Base-by-base conservation (phyloP, 2,888 invertebrate genomes). In the Salticus scenicus region DNA sequence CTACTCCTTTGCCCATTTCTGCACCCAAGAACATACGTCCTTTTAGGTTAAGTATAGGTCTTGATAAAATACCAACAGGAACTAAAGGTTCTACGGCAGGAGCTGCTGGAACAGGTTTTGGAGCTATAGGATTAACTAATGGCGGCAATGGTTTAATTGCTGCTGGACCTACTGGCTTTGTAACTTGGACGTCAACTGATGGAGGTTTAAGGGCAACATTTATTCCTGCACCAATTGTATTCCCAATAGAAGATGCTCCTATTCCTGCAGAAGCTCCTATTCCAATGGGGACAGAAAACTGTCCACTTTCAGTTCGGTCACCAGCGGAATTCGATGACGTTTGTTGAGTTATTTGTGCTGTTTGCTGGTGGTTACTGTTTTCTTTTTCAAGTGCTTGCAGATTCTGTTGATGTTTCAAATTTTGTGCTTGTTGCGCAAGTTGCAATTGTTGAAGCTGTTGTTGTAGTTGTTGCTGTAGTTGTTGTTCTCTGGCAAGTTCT, bases 11-110 rank as follows among this genome's bases (percentile, higher is more conserved):
- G 0, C 84, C 84, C 24, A 74, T 31, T 66, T 85, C 84, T 17
- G 79, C 79, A 24, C 84, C 84, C 37, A 85, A 79, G 63, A 85
- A 79, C 41, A 85, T n/a, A 17, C 79, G 73, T 14, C 84, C 79
- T 31, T 79, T 85, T 5, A 85, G 47, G 41, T 85, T 85, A 0
- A 85, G 51, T 1, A 79, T 57, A 1, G 84, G 78, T 37, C 51
- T 79, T 8, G 84, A 74, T 14, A 85, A 47, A 63, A 84, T 51
- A 0, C 78, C 70, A 10, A 78, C 4, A 7, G 84, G 84, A 27
- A 85, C 70, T 31, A 85, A 57, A 7, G 51, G 70, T 30, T 73
- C 72, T 41, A 20, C 37, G 0, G 31, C 72, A 20, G 70, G 57
- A 7, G 66, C 27, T 17, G 28, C 17, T 8, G 57, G 67, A 17